Percentiles rank a stretch among this genome's conserved stretches.
phyloP scores from a whole-genome alignment of 2,888 invertebrate genomes.

The Dicycla oo region DNA sequence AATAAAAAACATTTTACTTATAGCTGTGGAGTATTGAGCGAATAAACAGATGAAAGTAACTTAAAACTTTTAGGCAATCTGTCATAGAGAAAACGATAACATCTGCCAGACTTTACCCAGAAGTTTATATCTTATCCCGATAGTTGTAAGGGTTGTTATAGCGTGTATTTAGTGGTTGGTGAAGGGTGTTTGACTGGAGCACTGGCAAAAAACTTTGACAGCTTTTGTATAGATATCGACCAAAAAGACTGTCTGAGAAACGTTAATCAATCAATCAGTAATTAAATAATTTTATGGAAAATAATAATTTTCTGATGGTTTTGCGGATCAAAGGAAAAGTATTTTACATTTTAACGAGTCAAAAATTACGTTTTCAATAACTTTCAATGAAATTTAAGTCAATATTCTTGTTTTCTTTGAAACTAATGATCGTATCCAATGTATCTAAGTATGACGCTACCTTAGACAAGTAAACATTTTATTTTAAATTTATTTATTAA shows the following conservation, averaged over 20 bases:
- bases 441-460: neutral
- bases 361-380: conserved; percentile 32
- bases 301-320: conserved; percentile 50
- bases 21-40: conserved; percentile 41
- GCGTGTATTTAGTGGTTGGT: conserved; percentile 1
- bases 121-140: neutral
- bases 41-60: conserved; percentile 60
- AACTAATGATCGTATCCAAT: neutral
- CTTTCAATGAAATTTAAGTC: conserved; percentile 1
- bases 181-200: conserved; percentile 61
- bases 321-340: conserved; percentile 43
- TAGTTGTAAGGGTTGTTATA: conserved; percentile 14
- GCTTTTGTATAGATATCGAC: conserved; percentile 70
- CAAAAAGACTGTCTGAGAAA: conserved; percentile 67
- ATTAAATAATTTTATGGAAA: conserved; percentile 65
- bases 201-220: conserved; percentile 71
- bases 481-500: too few relatives aligned
- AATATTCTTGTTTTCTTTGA: conserved; percentile 3
- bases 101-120: conserved; percentile 27
- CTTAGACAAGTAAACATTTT: neutral
- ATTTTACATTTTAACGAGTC: conserved; percentile 46
- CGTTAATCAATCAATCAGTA: conserved; percentile 72
- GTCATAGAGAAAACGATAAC: conserved; percentile 61
- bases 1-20: conserved; percentile 49
- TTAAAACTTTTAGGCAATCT: conserved; percentile 64